phyloP scores from a whole-genome alignment of 2,113 vertebrate species.

The Aspidoscelis tigris region DNA sequence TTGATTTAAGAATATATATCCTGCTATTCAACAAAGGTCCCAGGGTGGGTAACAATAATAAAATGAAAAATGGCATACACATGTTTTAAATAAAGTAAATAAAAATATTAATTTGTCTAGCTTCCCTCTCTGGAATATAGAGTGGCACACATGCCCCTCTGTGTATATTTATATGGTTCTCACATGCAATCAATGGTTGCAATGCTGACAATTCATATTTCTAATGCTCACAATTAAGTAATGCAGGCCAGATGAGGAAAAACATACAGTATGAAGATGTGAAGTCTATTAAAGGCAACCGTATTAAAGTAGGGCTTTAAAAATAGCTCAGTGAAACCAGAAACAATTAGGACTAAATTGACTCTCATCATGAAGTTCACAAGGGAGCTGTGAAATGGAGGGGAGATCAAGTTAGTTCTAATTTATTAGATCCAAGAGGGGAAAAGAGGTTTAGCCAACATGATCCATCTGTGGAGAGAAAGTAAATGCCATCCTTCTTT shows the following conservation, averaged over 20 bases:
- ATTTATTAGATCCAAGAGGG: constrained; percentile 4
- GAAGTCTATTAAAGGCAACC: constrained; percentile 14
- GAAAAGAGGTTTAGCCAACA: neutral
- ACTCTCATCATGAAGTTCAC: constrained; percentile 16
- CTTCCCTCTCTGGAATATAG: too few species aligned
- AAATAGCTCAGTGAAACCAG: constrained; percentile 26
- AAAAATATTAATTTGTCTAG: neutral
- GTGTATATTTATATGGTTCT: neutral
- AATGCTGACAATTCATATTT: neutral
- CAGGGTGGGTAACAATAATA: too few species aligned
- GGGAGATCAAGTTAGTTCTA: constrained; percentile 23
- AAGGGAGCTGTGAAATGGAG: constrained; percentile 21
- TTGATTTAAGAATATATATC: too few species aligned
- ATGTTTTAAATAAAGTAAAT: neutral
- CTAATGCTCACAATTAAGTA: neutral
- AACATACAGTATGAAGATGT: constrained; percentile 9
- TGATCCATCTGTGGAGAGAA: neutral
- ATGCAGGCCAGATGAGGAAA: neutral
- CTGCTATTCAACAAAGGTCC: too few species aligned
- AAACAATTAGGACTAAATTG: constrained; percentile 31
- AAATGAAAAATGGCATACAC: neutral
- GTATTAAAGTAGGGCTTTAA: constrained; percentile 16
- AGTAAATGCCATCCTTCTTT: neutral
- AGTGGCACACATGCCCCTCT: too few species aligned
- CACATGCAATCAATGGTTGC: neutral